These are phyloP conservation scores for Tillus elongatus DNA, from an alignment of 2,888 invertebrate species.

Conservation along the genomic window DNA sequence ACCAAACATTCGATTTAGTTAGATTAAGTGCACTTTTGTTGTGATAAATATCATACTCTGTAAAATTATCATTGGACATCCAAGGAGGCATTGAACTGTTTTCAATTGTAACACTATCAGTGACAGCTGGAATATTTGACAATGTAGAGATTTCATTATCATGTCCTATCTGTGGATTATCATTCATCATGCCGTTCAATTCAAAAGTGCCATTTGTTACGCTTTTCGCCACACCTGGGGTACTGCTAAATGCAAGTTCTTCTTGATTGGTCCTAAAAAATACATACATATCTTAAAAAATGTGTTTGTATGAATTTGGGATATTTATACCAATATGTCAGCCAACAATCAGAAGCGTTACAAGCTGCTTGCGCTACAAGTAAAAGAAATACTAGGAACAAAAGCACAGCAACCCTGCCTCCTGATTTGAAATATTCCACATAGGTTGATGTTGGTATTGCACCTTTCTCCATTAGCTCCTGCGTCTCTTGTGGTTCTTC, in stretches of 20 bases:
- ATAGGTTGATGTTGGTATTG: slow-evolving; percentile 54
- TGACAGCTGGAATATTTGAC: too few species aligned
- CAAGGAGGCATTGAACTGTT: too few species aligned
- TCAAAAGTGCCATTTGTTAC: too few species aligned
- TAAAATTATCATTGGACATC: too few species aligned
- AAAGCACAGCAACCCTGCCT: slow-evolving; percentile 48
- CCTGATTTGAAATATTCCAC: slow-evolving; percentile 62
- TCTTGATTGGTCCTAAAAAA: background rate
- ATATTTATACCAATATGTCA: slow-evolving; percentile 58
- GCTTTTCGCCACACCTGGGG: too few species aligned
- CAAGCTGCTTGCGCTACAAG: slow-evolving; percentile 60
- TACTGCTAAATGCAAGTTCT: background rate
- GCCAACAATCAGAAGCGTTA: slow-evolving; percentile 68
- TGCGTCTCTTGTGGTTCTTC: slow-evolving; percentile 51
- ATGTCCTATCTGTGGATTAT: too few species aligned
- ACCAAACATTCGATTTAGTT: too few species aligned
- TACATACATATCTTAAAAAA: background rate
- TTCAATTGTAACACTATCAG: too few species aligned
- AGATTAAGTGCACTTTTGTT: too few species aligned
- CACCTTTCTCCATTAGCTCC: slow-evolving; percentile 59
- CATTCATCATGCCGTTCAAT: too few species aligned
- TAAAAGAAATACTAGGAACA: slow-evolving; percentile 48
- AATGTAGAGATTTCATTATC: too few species aligned
- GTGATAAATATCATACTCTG: too few species aligned
- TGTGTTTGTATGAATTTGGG: background rate